Conservation (phyloP, 2,113 vertebrate genomes). For the Loxodonta africana region DNA sequence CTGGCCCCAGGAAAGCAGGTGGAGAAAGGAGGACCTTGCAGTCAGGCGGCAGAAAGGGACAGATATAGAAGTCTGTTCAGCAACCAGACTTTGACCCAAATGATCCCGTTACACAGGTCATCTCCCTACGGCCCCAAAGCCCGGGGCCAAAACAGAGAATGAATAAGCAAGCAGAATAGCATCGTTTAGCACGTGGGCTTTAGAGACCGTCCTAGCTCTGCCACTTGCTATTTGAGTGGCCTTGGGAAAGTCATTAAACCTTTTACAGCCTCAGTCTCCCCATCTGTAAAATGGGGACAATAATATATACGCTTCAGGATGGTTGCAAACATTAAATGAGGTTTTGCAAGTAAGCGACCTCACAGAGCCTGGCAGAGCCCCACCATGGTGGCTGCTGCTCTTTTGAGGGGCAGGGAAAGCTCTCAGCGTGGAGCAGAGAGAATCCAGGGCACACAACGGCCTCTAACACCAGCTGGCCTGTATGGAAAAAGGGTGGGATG, state of each 20-base stretch:
- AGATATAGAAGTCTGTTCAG: neutral
- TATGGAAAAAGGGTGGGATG: neutral
- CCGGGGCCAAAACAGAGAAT: neutral
- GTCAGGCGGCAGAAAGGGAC: neutral
- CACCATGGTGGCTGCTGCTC: neutral
- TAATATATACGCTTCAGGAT: neutral
- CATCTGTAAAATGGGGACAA: neutral
- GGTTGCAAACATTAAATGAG: neutral
- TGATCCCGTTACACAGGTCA: too few relatives aligned
- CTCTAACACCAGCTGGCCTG: too few relatives aligned
- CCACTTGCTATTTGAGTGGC: neutral
- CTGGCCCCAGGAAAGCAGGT: neutral
- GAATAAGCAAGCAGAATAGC: neutral
- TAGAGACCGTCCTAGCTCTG: neutral
- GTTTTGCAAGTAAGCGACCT: neutral
- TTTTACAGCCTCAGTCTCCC: neutral
- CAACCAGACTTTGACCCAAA: neutral
- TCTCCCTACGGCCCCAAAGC: neutral
- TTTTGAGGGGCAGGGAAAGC: neutral
- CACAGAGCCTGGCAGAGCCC: neutral
- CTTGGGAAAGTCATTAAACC: neutral
- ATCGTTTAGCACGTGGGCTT: rapidly evolving
- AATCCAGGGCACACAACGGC: neutral
- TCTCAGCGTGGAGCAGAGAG: too few relatives aligned
- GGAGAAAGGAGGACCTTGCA: neutral